Conservation (phyloP, 2,888 invertebrate genomes). For the Embidobia sp. region DNA sequence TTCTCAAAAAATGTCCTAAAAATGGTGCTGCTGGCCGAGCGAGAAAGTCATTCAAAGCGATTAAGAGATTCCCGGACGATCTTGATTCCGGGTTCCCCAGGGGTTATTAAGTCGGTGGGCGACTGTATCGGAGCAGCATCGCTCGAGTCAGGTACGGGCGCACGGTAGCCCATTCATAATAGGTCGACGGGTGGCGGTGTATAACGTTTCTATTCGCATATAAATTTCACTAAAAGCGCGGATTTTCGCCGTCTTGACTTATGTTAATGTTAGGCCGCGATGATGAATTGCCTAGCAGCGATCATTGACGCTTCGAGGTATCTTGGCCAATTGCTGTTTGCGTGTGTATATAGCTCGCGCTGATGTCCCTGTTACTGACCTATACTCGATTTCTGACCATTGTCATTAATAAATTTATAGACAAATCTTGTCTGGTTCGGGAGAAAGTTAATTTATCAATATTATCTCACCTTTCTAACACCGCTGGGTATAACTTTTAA, state of each 20-base stretch:
- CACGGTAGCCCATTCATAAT: constrained; percentile 58
- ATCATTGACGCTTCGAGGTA: too few relatives aligned
- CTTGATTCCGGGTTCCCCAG: constrained; percentile 51
- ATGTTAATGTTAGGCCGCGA: constrained; percentile 21
- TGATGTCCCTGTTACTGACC: too few relatives aligned
- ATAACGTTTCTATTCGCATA: constrained; percentile 41
- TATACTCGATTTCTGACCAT: too few relatives aligned
- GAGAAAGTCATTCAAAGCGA: constrained; percentile 8
- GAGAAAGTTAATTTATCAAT: too few relatives aligned
- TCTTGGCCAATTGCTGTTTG: too few relatives aligned
- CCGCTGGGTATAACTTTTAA: too few relatives aligned
- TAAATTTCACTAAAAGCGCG: constrained; percentile 52
- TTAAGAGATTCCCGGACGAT: constrained; percentile 39
- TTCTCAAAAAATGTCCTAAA: too few relatives aligned
- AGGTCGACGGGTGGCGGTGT: constrained; percentile 42
- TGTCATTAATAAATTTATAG: too few relatives aligned
- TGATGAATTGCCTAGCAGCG: constrained; percentile 24
- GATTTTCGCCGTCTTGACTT: constrained; percentile 32
- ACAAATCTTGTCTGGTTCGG: too few relatives aligned
- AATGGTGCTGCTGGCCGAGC: too few relatives aligned
- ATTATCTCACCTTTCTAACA: too few relatives aligned
- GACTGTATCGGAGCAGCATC: constrained; percentile 47
- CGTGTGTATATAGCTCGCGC: too few relatives aligned
- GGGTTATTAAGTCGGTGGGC: constrained; percentile 49
- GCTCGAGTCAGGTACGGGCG: constrained; percentile 38